Percentiles rank a stretch among this genome's conserved stretches.
These are phyloP conservation scores for Dendrolimus kikuchii DNA, from an alignment of 1,140 invertebrate species.

Conservation along the genomic window DNA sequence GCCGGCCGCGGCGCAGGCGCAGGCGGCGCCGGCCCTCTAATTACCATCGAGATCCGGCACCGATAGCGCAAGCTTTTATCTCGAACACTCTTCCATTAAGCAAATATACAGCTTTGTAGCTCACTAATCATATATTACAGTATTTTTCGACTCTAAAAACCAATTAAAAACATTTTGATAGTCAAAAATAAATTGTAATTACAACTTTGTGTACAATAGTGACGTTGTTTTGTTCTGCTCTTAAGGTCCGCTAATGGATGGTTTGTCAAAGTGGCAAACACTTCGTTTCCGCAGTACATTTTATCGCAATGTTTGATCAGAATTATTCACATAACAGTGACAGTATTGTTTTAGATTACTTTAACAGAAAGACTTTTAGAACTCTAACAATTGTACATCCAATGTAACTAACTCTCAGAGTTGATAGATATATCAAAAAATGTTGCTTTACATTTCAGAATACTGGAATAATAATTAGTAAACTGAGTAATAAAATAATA, in stretches of 20 bases:
- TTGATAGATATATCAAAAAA: too few species aligned
- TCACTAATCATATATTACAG: slow-evolving; percentile 57
- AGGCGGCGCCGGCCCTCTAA: slow-evolving; percentile 47
- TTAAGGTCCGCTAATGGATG: slow-evolving; percentile 33
- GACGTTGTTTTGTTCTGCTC: slow-evolving; percentile 34
- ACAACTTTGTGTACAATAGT: slow-evolving; percentile 15
- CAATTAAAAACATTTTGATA: slow-evolving; percentile 71
- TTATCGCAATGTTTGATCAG: slow-evolving; percentile 23
- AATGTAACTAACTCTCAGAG: too few species aligned
- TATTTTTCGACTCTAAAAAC: slow-evolving; percentile 57
- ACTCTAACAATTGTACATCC: too few species aligned
- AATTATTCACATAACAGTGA: slow-evolving; percentile 15
- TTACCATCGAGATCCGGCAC: slow-evolving; percentile 42
- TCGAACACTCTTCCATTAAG: slow-evolving; percentile 63
- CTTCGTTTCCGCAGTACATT: slow-evolving; percentile 37
- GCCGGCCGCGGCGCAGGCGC: slow-evolving; percentile 8
- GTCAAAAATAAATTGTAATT: slow-evolving; percentile 62
- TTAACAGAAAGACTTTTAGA: too few species aligned
- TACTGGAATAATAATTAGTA: too few species aligned
- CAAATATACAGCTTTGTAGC: slow-evolving; percentile 66
- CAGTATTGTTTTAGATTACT: too few species aligned
- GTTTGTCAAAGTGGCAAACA: slow-evolving; percentile 39
- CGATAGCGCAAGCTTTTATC: slow-evolving; percentile 66
- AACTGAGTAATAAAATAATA: too few species aligned
- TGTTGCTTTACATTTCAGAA: too few species aligned